These are phyloP conservation scores for Heliconius eleuchia DNA, from an alignment of 1,140 invertebrate genomes.

Conservation along the genomic window DNA sequence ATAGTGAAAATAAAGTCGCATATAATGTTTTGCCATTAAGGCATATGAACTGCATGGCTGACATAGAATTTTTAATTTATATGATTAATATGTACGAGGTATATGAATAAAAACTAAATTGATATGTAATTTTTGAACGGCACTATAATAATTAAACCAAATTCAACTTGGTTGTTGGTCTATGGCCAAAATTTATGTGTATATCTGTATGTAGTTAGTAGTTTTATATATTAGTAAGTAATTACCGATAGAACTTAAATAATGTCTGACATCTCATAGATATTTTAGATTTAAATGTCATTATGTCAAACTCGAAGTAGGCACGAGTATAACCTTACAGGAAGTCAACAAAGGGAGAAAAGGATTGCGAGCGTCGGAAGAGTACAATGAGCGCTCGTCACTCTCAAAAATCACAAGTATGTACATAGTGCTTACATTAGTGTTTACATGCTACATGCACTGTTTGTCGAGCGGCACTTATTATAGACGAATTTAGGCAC, in stretches of 20 bases:
- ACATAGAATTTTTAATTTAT: too few relatives aligned
- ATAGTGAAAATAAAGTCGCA: not conserved
- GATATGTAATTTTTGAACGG: too few relatives aligned
- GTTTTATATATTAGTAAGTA: not conserved
- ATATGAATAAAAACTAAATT: too few relatives aligned
- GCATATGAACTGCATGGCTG: too few relatives aligned
- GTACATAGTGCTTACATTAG: conserved; percentile 11
- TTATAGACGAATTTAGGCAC: not conserved
- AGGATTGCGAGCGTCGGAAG: conserved; percentile 14
- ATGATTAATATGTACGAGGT: too few relatives aligned
- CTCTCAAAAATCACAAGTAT: conserved; percentile 25
- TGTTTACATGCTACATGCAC: not conserved
- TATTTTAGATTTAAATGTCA: not conserved
- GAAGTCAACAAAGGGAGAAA: conserved; percentile 23
- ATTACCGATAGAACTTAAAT: not conserved
- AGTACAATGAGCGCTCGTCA: conserved; percentile 15
- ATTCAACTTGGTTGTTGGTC: too few relatives aligned
- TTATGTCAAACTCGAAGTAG: not conserved
- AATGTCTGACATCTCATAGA: not conserved
- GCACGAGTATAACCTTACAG: not conserved
- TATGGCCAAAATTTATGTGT: too few relatives aligned
- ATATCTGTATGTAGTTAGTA: too few relatives aligned
- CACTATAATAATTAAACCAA: too few relatives aligned
- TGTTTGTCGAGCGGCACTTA: not conserved
- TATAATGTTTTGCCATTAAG: too few relatives aligned